Conservation (phyloP, 2,797 vertebrate genomes). For the Epinephelus malabaricus region DNA sequence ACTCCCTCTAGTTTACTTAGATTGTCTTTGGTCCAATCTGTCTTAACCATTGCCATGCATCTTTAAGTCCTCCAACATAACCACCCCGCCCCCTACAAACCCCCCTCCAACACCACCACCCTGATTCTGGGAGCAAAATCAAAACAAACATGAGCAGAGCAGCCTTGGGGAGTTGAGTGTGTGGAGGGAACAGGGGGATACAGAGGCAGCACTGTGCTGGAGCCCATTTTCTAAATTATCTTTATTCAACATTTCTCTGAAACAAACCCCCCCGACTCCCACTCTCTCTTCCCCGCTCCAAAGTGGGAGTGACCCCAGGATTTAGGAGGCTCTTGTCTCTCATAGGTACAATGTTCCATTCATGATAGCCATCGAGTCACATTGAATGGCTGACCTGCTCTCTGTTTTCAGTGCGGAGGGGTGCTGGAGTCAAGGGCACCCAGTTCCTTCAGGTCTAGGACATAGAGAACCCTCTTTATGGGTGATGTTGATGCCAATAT, state of each 20-base stretch:
- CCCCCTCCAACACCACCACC: conserved; percentile 15
- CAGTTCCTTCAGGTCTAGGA: conserved; percentile 60
- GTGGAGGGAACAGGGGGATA: conserved; percentile 52
- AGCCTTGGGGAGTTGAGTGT: conserved; percentile 62
- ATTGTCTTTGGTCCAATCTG: conserved; percentile 39
- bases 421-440: conserved; percentile 57
- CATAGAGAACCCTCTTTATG: conserved; percentile 53
- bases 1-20: conserved; percentile 44
- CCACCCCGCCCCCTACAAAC: conserved; percentile 14
- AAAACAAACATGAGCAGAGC: conserved; percentile 81
- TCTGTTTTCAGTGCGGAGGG: conserved; percentile 53
- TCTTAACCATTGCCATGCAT: conserved; percentile 71
- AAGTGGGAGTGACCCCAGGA: conserved; percentile 70
- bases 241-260: conserved; percentile 82
- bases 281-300: conserved; percentile 42
- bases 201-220: conserved; percentile 81
- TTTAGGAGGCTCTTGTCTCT: conserved; percentile 80
- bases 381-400: conserved; percentile 67
- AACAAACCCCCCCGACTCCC: conserved; percentile 54
- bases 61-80: conserved; percentile 62
- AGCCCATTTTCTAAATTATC: conserved; percentile 86
- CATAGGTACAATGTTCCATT: conserved; percentile 84
- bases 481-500: conserved; percentile 42
- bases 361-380: conserved; percentile 70
- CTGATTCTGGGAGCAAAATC: conserved; percentile 84